phyloP scores from a whole-genome alignment of 1,140 invertebrate species.

The Maniola jurtina region DNA sequence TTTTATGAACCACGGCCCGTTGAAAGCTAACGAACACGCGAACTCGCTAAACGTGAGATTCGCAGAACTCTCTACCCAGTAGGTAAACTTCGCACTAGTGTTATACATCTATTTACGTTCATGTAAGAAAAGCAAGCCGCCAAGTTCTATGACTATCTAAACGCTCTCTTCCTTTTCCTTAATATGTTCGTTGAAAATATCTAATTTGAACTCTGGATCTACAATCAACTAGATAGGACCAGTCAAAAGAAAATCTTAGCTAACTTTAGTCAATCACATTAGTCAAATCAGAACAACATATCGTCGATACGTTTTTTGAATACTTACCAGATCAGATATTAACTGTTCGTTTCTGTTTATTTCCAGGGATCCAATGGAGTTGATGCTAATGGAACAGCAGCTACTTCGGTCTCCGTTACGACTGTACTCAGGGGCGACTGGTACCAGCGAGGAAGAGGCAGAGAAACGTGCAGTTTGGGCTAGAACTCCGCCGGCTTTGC shows the following conservation, averaged over 20 bases:
- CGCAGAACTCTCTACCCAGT: constrained; percentile 14
- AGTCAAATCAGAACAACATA: too few species aligned
- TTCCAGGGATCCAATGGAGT: constrained; percentile 77
- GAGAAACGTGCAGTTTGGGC: constrained; percentile 74
- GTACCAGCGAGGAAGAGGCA: constrained; percentile 59
- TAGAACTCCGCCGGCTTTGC: constrained; percentile 62
- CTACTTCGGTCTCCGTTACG: constrained; percentile 70
- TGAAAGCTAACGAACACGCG: constrained; percentile 66
- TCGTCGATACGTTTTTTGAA: neutral
- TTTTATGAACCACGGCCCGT: constrained; percentile 69
- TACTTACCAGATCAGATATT: neutral
- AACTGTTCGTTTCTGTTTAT: constrained; percentile 29
- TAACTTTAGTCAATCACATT: too few species aligned
- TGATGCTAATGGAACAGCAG: constrained; percentile 78
- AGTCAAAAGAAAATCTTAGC: too few species aligned
- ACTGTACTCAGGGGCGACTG: constrained; percentile 59
- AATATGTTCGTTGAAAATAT: neutral
- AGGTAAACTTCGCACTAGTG: constrained; percentile 24
- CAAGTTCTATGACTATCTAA: constrained; percentile 45
- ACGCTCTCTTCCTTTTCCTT: constrained; percentile 37
- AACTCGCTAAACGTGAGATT: constrained; percentile 40
- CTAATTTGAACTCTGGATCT: neutral
- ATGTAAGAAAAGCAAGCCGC: too few species aligned
- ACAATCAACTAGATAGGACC: neutral
- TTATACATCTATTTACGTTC: constrained; percentile 26